Conservation (phyloP, 2,888 invertebrate genomes). For the Neria commutata region DNA sequence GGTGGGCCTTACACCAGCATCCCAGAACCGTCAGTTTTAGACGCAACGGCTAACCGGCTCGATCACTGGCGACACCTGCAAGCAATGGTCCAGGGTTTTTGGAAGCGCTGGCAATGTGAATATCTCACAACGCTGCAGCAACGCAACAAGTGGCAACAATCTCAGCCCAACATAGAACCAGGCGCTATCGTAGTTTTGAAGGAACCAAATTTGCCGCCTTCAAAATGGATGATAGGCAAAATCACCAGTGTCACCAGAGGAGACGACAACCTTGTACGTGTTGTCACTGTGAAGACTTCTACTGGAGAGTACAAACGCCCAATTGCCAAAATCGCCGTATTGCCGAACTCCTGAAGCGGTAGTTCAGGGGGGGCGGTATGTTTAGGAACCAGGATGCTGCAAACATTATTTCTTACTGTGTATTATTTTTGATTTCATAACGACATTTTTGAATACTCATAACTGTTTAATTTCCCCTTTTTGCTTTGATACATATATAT, state of each 20-base stretch:
- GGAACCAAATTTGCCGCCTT: conserved; percentile 14
- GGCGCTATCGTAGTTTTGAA: conserved; percentile 14
- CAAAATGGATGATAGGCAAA: conserved; percentile 18
- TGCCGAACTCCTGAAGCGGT: conserved; percentile 2
- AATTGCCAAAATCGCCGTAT: neutral
- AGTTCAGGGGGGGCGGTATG: neutral
- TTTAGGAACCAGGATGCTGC: neutral
- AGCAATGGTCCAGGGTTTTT: conserved; percentile 6
- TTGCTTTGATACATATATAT: no score
- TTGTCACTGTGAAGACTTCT: conserved; percentile 1
- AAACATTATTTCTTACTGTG: neutral
- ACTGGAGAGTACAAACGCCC: conserved; percentile 9
- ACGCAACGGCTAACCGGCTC: conserved; percentile 7
- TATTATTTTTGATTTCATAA: neutral
- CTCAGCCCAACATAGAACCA: neutral
- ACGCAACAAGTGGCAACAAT: conserved; percentile 14
- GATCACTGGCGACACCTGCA: conserved; percentile 22
- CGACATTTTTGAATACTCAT: no score
- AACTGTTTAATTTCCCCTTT: no score
- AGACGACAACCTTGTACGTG: conserved; percentile 4
- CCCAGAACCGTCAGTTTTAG: conserved; percentile 12
- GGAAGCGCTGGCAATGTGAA: neutral
- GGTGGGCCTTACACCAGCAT: conserved; percentile 11
- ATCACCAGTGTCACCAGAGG: conserved; percentile 7
- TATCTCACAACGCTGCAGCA: neutral